Base-by-base conservation (phyloP, 2,888 invertebrate genomes). In the Clitarchus hookeri region DNA sequence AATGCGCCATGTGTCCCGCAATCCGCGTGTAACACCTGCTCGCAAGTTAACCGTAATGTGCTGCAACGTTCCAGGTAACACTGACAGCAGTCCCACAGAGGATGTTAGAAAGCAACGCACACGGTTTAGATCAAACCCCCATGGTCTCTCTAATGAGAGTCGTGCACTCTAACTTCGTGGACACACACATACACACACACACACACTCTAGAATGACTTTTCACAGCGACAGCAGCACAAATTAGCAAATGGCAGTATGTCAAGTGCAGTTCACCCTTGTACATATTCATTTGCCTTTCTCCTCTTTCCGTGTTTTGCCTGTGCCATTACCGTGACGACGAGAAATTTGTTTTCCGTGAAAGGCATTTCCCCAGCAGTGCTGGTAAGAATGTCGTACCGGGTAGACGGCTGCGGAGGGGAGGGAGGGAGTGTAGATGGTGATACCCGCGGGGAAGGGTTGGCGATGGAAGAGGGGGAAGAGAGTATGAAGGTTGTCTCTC, bases 401-500 rank as follows among this genome's bases (percentile, higher is more conserved):
- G 65, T 16, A 11, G 65, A 1, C 3, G 8, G 48, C 0, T 2
- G 48, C 6, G 16, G 65, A 65, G 65, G 65, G 48, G 65, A 2
- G 6, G 65, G 65, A 36, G 36, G 65, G 65, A 48, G 16, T 2
- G 11, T 48, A 6, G 48, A 48, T 48, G 48, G 48, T 8, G 48
- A 16, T 48, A 16, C 65, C 65, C 84, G 3, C 23, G 84, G 54
- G 26, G 65, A 25, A 48, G 26, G 80, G 80, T 36, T 36, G 36
- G 36, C 36, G 1, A 3, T 4, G 36, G 19, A 78, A 25, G 27
- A 80, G 84, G 82, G 87, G 84, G 44, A 44, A 79, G 84, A 87
- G 84, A 87, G 85, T 84, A 85, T 65, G 85, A 87, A 87, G 87
- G 85, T 87, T 87, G 87, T 82, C 84, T 65, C 65, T n/a, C 65